A percentile compares a stretch with the other conserved stretches of the same genome.
These are phyloP conservation scores for Enteromius fasciolatus DNA, from an alignment of 2,797 vertebrate species.

Conservation along the genomic window DNA sequence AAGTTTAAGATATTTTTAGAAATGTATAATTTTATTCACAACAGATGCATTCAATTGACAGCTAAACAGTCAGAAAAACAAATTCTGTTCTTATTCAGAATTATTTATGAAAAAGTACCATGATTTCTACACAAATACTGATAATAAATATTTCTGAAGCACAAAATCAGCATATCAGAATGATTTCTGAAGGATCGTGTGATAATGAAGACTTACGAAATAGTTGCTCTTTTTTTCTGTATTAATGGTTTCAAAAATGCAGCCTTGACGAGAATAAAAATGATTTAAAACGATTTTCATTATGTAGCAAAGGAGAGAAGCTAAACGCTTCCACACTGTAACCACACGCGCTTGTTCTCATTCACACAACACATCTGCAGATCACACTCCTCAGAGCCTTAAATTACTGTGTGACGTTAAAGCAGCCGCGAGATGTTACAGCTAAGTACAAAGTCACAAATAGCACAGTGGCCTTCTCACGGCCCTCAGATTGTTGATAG, in stretches of 20 bases:
- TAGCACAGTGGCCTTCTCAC: constrained; percentile 77
- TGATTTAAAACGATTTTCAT: not conserved
- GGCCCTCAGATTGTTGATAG: constrained; percentile 77
- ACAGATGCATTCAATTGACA: too few relatives aligned
- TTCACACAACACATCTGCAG: not conserved
- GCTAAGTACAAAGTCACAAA: constrained; percentile 74
- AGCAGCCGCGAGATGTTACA: constrained; percentile 62
- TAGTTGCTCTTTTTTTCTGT: not conserved
- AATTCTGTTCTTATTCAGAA: not conserved
- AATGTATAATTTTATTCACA: too few relatives aligned
- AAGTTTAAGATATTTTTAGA: not conserved
- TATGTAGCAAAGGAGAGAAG: not conserved
- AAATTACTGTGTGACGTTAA: constrained; percentile 30
- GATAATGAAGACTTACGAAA: not conserved
- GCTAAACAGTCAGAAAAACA: not conserved
- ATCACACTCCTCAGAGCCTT: constrained; percentile 4
- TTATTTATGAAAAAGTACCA: not conserved
- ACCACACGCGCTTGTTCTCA: not conserved
- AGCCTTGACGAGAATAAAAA: not conserved
- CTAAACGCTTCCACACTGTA: not conserved
- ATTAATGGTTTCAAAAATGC: not conserved
- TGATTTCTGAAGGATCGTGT: not conserved
- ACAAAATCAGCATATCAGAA: not conserved
- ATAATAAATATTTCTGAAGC: not conserved
- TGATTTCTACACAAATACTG: not conserved